Base-by-base conservation (phyloP, 1,140 invertebrate genomes). In the Nephila pilipes region DNA sequence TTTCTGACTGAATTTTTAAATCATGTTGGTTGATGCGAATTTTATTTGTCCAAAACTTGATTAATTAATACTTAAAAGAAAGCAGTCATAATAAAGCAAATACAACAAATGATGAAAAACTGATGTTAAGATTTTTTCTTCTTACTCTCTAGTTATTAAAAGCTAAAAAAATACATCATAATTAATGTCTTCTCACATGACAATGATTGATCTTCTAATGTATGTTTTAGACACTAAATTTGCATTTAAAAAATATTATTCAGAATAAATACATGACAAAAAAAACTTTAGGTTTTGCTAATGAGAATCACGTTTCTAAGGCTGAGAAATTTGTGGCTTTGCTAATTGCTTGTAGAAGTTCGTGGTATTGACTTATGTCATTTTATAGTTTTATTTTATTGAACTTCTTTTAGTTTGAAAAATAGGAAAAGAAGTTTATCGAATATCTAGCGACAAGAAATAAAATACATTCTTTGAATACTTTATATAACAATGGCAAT, bases 21-120 rank as follows among this genome's bases (percentile, higher is more conserved):
- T 75, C 18, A 20, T 18, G 69, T 36, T 36, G 32, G 32, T 75
- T 75, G 69, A 75, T 75, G 69, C 32, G 18, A 75, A 14, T 20
- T 75, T 75, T 75, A 75, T 20, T 75, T 75, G 29, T 75, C 5
- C 32, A 75, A 29, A 75, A 18, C 14, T 18, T 32, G 69, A 75
- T 75, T 75, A 75, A 75, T 75, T 75, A 75, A 75, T 25, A 36
- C 29, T 75, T 75, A 75, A 75, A 75, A 75, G 69, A 75, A 75
- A 75, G 69, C 29, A 18, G 69, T 18, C 3, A 1, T 12, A 32
- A 32, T 12, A 36, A 36, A 75, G 69, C 69, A 75, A 32, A 36
- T 32, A 16, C 29, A 75, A 29, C 18, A 32, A 75, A 4, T 36
- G 25, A 75, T 69, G n/a, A 29, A 32, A 32, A 75, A 75, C 16